These are phyloP conservation scores for Microplitis mediator DNA, from an alignment of 1,140 invertebrate genomes.

Conservation along the genomic window DNA sequence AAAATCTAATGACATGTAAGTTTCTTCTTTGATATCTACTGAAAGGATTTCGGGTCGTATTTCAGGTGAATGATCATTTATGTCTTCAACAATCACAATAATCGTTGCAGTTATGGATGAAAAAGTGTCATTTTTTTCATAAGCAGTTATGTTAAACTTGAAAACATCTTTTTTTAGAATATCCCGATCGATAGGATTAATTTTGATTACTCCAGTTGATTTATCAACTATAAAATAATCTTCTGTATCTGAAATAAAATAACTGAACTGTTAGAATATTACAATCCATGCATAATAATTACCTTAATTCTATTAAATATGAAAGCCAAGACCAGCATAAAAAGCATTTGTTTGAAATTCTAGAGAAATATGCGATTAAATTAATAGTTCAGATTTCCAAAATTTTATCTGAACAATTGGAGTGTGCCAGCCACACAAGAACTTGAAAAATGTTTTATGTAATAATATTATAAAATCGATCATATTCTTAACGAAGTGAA, in stretches of 20 bases:
- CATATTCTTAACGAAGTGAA: too few relatives aligned
- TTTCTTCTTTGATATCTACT: conserved; percentile 58
- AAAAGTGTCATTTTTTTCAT: conserved; percentile 57
- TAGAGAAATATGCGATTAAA: too few relatives aligned
- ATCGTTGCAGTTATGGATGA: conserved; percentile 51
- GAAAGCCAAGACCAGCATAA: too few relatives aligned
- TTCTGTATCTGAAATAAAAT: conserved; percentile 34
- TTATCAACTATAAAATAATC: conserved; percentile 46
- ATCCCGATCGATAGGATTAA: conserved; percentile 64
- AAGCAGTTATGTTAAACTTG: conserved; percentile 60
- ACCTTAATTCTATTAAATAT: too few relatives aligned
- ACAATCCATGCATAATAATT: too few relatives aligned
- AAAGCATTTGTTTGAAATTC: too few relatives aligned
- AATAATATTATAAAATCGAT: too few relatives aligned
- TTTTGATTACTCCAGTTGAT: conserved; percentile 54
- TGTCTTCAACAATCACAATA: conserved; percentile 63
- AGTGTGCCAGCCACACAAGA: too few relatives aligned
- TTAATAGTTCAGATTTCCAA: too few relatives aligned
- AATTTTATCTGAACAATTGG: too few relatives aligned
- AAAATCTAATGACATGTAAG: conserved; percentile 56
- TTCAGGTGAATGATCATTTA: conserved; percentile 64
- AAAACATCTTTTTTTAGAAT: conserved; percentile 60
- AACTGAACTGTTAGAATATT: neutral
- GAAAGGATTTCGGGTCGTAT: conserved; percentile 47
- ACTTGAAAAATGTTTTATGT: too few relatives aligned